Evolutionary conservation across 1,140 invertebrate genomes (phyloP).

Genomic region (Dufourea novaeangliae): DNA sequence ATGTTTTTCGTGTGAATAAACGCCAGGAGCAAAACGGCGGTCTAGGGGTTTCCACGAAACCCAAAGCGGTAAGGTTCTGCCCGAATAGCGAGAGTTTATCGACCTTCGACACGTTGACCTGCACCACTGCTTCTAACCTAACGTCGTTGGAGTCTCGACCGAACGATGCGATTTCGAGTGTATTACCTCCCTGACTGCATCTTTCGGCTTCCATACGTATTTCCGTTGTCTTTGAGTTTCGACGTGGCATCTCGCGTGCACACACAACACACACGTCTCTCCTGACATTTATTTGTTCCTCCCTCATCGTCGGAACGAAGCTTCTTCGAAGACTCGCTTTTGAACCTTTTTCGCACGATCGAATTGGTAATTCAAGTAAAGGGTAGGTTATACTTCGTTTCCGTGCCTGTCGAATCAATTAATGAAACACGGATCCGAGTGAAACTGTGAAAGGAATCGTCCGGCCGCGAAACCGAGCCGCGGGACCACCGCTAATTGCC

Average conservation of each 20-base stretch:
- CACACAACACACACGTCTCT: no score
- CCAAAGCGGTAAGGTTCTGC: constrained; percentile 1
- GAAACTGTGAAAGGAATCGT: neutral
- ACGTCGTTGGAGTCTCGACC: constrained; percentile 1
- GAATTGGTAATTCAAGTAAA: neutral
- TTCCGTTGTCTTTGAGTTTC: neutral
- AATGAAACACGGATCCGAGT: neutral
- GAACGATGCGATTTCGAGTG: constrained; percentile 25
- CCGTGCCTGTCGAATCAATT: neutral
- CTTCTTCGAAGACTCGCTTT: neutral
- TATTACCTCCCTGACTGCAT: constrained; percentile 15
- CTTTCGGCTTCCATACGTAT: neutral
- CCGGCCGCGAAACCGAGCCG: neutral
- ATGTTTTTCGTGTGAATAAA: constrained; percentile 50
- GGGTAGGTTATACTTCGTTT: neutral
- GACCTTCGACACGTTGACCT: constrained; percentile 49
- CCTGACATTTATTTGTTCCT: neutral
- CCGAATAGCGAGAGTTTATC: constrained; percentile 48
- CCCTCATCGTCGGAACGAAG: neutral
- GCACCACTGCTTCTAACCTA: constrained; percentile 9
- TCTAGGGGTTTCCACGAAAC: constrained; percentile 33
- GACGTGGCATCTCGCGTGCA: neutral
- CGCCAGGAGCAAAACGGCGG: no score
- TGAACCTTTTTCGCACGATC: neutral
- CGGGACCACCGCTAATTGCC: constrained; percentile 22